These are phyloP conservation scores for Rhagium mordax DNA, from an alignment of 2,888 invertebrate species.

Conservation along the genomic window DNA sequence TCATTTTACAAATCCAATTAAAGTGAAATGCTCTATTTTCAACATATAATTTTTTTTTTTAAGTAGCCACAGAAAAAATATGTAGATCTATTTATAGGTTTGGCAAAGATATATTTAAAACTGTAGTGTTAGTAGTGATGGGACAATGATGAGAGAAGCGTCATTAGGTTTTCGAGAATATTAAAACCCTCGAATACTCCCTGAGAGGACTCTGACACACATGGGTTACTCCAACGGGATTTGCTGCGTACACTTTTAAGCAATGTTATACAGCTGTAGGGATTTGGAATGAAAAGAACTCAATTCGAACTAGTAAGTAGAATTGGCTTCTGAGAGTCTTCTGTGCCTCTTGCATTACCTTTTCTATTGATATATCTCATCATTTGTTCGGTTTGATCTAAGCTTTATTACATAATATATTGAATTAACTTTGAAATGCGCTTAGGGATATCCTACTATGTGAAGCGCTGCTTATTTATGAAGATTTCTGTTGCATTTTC, in stretches of 20 bases:
- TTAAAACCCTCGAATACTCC: too few species aligned
- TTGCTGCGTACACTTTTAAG: background rate
- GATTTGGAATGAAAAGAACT: background rate
- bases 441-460: background rate
- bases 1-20: too few species aligned
- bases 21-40: too few species aligned
- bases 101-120: too few species aligned
- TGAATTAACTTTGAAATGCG: background rate
- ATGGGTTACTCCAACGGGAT: background rate
- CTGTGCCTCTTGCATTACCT: background rate
- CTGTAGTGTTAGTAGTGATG: too few species aligned
- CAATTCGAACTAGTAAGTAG: background rate
- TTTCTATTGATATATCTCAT: background rate
- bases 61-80: too few species aligned
- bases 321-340: background rate
- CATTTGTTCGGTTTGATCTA: background rate
- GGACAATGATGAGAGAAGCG: too few species aligned
- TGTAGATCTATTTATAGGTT: too few species aligned
- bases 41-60: too few species aligned
- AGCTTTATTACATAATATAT: background rate
- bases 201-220: too few species aligned
- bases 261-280: background rate
- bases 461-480: background rate
- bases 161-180: too few species aligned
- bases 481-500: too few species aligned